Evolutionary conservation across 2,797 vertebrate species (phyloP), one percentile per base, ranked within the genome.

Genomic region (Decapterus maruadsi): DNA sequence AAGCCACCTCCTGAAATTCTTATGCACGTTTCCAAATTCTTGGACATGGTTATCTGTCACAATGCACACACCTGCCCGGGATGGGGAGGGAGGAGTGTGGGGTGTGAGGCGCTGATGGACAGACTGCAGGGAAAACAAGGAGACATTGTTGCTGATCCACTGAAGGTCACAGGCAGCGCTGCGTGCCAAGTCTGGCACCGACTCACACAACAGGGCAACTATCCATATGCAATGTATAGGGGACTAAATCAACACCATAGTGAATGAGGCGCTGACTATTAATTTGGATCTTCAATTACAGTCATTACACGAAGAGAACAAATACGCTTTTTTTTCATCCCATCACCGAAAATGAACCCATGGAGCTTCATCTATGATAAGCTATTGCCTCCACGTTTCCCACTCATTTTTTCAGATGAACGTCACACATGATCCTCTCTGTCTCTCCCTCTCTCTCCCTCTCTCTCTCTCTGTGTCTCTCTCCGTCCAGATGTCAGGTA

Each of bases 71-170:
- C 93, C 94, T 95, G 92, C 92, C 92, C 74, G 61, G 80, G 71
- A 81, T 65, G 77, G 66, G 65, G 26, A 62, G 73, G 62, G 59
- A 50, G 8, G 64, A 53, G 79, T 70, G 81, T 63, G 87, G 65
- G 72, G 87, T 87, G 87, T 83, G 59, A 90, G 88, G 89, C 79
- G 90, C 89, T 90, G 94, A 95, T 84, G 85, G 94, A 95, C 90
- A 87, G 91, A 91, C 91, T 69, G 89, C 90, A 87, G 85, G 88
- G 91, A 94, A 94, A 93, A 95, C 93, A 95, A 93, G 94, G 92
- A 95, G 93, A 95, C 93, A 95, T 94, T 96, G 95, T 96, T 95
- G 90, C 93, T 90, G 84, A 94, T 94, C 88, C 68, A 36, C 78
- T 94, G 94, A 96, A 96, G 95, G 95, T 96, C 95, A 93, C 82